These are phyloP conservation scores for Euthynnus affinis DNA, from an alignment of 2,797 vertebrate species.

Conservation along the genomic window DNA sequence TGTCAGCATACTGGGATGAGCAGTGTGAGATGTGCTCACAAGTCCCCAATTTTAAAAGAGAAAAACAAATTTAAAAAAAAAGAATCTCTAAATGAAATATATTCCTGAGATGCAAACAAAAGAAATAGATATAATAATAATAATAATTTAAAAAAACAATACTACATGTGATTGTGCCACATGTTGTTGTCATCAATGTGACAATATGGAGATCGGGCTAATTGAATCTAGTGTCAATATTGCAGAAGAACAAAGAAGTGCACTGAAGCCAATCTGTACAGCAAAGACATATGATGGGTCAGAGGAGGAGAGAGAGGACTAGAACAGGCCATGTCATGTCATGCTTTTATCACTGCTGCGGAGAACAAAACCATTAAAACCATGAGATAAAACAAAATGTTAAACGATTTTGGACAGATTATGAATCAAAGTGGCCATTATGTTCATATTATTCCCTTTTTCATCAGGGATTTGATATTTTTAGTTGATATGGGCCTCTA, in stretches of 20 bases:
- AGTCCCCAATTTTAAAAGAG: slow-evolving; percentile 63
- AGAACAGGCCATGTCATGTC: slow-evolving; percentile 37
- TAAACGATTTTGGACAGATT: slow-evolving; percentile 28
- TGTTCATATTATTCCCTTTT: slow-evolving; percentile 21
- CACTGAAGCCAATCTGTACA: slow-evolving; percentile 70
- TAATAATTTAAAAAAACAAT: slow-evolving; percentile 31
- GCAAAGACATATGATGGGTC: slow-evolving; percentile 42
- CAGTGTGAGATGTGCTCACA: slow-evolving; percentile 69
- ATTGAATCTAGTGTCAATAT: slow-evolving; percentile 64
- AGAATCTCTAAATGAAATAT: slow-evolving; percentile 72
- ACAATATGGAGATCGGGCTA: slow-evolving; percentile 51
- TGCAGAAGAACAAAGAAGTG: slow-evolving; percentile 55
- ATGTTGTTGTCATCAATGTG: slow-evolving; percentile 38
- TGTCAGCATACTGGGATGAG: slow-evolving; percentile 74
- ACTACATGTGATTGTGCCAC: slow-evolving; percentile 59
- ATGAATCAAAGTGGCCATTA: slow-evolving; percentile 28
- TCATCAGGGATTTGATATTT: slow-evolving; percentile 12
- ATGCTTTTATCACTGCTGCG: slow-evolving; percentile 41
- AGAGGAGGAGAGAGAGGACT: slow-evolving; percentile 24
- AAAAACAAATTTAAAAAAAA: slow-evolving; percentile 7
- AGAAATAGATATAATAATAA: slow-evolving; percentile 43
- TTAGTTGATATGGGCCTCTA: slow-evolving; percentile 47
- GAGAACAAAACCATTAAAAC: slow-evolving; percentile 31
- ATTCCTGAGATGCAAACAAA: slow-evolving; percentile 86
- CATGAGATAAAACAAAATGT: slow-evolving; percentile 28